Percentiles rank a stretch among this genome's conserved stretches.
Conservation (phyloP, 2,113 vertebrate species). For the Dendropsophus ebraccatus region DNA sequence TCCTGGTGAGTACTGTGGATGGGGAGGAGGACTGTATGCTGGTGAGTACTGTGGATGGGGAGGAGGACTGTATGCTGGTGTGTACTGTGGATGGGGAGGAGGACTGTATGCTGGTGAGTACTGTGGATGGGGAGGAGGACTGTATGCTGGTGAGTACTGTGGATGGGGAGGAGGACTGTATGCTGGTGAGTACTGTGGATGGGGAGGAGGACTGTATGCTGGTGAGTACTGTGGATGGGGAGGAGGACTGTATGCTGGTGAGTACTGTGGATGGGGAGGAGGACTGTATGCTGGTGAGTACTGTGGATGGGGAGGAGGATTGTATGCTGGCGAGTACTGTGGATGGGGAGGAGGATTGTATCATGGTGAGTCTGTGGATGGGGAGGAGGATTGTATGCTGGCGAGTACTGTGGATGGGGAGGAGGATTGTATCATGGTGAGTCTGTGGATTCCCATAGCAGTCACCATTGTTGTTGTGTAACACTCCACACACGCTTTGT, state of each 20-base stretch:
- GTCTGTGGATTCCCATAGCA: constrained; percentile 50
- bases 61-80: constrained; percentile 92
- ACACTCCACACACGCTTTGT: too few relatives aligned
- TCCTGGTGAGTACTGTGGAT: constrained; percentile 82
- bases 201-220: constrained; percentile 89
- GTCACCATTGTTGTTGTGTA: too few relatives aligned
- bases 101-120: too few relatives aligned
- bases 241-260: too few relatives aligned
- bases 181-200: constrained; percentile 75
- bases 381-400: too few relatives aligned
- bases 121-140: constrained; percentile 82
- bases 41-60: constrained; percentile 76
- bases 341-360: constrained; percentile 84
- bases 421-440: constrained; percentile 92
- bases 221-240: constrained; percentile 78
- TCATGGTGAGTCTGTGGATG: constrained; percentile 83
- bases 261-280: constrained; percentile 79
- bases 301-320: too few relatives aligned
- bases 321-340: constrained; percentile 79
- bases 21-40: too few relatives aligned
- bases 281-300: constrained; percentile 90
- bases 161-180: too few relatives aligned
- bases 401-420: constrained; percentile 76
- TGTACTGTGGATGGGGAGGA: too few relatives aligned
- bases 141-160: constrained; percentile 84